Conservation (phyloP, 2,888 invertebrate genomes). For the Adineta ricciae region DNA sequence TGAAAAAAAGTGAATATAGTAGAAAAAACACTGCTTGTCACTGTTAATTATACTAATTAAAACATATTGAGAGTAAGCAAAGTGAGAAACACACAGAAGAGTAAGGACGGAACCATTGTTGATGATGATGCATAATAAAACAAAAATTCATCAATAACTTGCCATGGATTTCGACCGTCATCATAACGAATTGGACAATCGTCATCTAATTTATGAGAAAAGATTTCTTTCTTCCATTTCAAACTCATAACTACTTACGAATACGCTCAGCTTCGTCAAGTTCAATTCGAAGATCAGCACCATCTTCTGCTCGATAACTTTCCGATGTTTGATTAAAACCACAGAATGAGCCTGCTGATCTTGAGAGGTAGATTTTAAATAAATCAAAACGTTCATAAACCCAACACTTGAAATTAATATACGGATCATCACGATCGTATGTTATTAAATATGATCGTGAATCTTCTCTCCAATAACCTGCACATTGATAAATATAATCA, state of each 20-base stretch:
- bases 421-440: slow-evolving; percentile 85
- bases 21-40: background rate
- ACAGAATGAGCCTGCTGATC: slow-evolving; percentile 81
- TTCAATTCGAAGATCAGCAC: slow-evolving; percentile 72
- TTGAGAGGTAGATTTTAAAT: slow-evolving; percentile 71
- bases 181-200: slow-evolving; percentile 95
- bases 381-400: slow-evolving; percentile 81
- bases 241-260: too few relatives aligned
- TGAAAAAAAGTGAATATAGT: background rate
- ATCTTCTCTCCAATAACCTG: slow-evolving; percentile 95
- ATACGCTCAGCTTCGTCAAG: slow-evolving; percentile 73
- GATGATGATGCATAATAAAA: slow-evolving; percentile 29
- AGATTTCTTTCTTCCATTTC: background rate
- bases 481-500: slow-evolving; percentile 60
- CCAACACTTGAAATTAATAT: slow-evolving; percentile 91
- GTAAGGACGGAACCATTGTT: background rate
- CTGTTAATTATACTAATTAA: background rate
- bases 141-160: slow-evolving; percentile 31
- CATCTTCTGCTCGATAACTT: slow-evolving; percentile 76
- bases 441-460: slow-evolving; percentile 88
- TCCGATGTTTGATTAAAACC: slow-evolving; percentile 77
- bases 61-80: background rate
- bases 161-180: slow-evolving; percentile 73
- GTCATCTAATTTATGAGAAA: slow-evolving; percentile 58
- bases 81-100: background rate